phyloP scores from a whole-genome alignment of 2,888 invertebrate species.

The Serripes groenlandicus region DNA sequence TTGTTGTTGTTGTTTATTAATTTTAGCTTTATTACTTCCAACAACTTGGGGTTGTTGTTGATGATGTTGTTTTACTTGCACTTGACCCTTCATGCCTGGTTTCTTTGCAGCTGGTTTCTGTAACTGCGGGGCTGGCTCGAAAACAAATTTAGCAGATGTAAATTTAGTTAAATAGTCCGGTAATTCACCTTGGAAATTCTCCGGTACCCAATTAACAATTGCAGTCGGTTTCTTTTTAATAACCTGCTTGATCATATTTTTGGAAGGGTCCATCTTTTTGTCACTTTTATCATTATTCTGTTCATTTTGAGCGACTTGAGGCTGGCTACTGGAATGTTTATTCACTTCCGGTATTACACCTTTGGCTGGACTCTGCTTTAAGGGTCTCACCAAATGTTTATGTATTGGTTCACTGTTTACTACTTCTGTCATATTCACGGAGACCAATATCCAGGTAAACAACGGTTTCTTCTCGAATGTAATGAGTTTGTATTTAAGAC shows the following conservation, averaged over 20 bases:
- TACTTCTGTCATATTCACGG: conserved; percentile 64
- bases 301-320: background rate
- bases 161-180: conserved; percentile 36
- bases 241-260: background rate
- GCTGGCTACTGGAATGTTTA: background rate
- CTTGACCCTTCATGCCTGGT: background rate
- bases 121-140: background rate
- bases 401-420: conserved; percentile 41
- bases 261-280: too few relatives aligned
- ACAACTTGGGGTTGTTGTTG: too few relatives aligned
- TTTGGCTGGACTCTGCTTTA: too few relatives aligned
- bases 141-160: conserved; percentile 9
- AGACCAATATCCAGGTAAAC: conserved; percentile 71
- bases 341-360: too few relatives aligned
- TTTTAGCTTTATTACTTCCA: too few relatives aligned
- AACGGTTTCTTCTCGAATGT: conserved; percentile 62
- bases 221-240: conserved; percentile 1
- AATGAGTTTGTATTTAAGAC: conserved; percentile 68
- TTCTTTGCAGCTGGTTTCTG: too few relatives aligned
- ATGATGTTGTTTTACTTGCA: too few relatives aligned
- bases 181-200: conserved; percentile 38
- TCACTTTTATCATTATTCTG: background rate
- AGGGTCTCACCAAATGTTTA: background rate
- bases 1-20: too few relatives aligned
- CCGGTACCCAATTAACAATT: conserved; percentile 58